Conservation (phyloP, 2,888 invertebrate genomes). For the Athalia rosae region DNA sequence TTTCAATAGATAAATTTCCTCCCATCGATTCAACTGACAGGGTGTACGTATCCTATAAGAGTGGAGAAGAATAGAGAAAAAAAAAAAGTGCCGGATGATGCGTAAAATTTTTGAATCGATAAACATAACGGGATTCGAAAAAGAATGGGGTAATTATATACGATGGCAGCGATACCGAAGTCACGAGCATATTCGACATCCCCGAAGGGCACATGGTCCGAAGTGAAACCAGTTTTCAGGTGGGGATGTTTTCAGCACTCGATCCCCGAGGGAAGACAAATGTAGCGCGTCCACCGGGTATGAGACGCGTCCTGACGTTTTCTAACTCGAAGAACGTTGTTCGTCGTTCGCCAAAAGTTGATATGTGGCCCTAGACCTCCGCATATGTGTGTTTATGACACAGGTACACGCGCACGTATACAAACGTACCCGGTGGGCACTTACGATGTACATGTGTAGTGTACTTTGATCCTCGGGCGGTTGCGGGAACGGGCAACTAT, state of each 20-base stretch:
- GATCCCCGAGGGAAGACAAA: constrained; percentile 11
- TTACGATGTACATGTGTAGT: background rate
- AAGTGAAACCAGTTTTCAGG: constrained; percentile 30
- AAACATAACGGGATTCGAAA: too few relatives aligned
- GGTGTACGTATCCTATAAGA: background rate
- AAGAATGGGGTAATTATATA: too few relatives aligned
- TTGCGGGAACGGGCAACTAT: constrained; percentile 38
- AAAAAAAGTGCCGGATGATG: background rate
- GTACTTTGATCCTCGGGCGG: constrained; percentile 20
- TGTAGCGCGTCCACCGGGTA: background rate
- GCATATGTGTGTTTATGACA: background rate
- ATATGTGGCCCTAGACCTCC: background rate
- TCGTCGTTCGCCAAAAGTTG: constrained; percentile 11
- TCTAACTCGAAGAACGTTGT: too few relatives aligned
- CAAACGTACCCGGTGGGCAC: background rate
- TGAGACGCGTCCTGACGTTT: constrained; percentile 4
- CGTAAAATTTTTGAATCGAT: too few relatives aligned
- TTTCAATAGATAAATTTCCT: constrained; percentile 40
- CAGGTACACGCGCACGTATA: background rate
- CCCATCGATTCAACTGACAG: background rate
- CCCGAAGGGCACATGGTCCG: background rate
- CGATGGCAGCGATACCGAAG: background rate
- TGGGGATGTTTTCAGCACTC: constrained; percentile 13
- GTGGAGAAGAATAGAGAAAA: background rate
- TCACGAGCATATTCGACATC: constrained; percentile 1